These are phyloP conservation scores for Conger conger DNA, from an alignment of 2,113 vertebrate species.

Conservation along the genomic window DNA sequence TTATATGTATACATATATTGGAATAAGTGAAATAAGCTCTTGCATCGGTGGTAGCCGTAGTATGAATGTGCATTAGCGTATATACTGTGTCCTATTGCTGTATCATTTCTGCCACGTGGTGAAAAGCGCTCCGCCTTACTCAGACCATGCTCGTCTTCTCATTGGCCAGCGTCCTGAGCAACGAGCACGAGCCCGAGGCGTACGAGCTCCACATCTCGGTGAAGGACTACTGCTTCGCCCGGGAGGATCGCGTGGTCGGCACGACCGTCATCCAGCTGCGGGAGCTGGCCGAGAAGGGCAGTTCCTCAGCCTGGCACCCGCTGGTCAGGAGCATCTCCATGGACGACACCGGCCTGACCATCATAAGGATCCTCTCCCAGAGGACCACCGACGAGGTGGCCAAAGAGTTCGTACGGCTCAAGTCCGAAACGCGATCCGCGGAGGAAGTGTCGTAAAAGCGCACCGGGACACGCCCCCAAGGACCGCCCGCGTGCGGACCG, in stretches of 20 bases:
- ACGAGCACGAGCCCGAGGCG: constrained; percentile 78
- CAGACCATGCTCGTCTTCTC: not conserved
- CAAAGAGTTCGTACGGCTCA: constrained; percentile 96
- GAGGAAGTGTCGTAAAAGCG: constrained; percentile 79
- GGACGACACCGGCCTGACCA: constrained; percentile 93
- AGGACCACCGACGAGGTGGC: constrained; percentile 93
- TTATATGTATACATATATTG: no score
- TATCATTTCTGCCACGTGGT: no score
- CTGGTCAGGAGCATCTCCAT: constrained; percentile 80
- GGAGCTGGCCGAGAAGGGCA: constrained; percentile 76
- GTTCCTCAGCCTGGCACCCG: constrained; percentile 79
- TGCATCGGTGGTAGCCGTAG: no score
- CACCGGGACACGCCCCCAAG: not conserved
- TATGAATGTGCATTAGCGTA: no score
- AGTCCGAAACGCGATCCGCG: constrained; percentile 86
- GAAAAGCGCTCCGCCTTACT: no score
- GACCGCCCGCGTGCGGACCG: no score
- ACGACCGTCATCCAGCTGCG: constrained; percentile 91
- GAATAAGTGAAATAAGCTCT: no score
- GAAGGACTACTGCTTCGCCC: constrained; percentile 98
- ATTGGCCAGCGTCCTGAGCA: constrained; percentile 78
- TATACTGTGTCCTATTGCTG: no score
- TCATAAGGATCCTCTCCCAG: constrained; percentile 95
- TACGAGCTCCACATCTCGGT: constrained; percentile 93
- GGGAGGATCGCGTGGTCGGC: constrained; percentile 89